Evolutionary conservation across 2,797 vertebrate species (phyloP).

Genomic region (Hypotaenidia okinawae): DNA sequence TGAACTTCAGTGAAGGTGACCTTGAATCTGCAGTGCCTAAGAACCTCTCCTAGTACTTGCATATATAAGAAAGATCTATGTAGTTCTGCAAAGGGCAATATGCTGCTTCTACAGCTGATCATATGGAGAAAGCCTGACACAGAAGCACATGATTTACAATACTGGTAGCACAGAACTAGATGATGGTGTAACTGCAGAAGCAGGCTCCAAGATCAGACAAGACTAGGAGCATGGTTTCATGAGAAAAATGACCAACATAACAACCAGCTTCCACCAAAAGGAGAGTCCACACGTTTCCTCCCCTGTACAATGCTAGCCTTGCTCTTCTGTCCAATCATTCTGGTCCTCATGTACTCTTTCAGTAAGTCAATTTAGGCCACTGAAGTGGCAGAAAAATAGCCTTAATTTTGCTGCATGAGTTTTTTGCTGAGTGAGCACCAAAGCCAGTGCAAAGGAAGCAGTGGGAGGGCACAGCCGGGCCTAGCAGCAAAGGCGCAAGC

Average conservation of each 20-base stretch:
- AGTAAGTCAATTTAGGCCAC: not conserved
- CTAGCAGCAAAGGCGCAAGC: not conserved
- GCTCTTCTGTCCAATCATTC: not conserved
- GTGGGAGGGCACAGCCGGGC: not conserved
- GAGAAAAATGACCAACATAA: not conserved
- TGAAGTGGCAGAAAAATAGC: not conserved
- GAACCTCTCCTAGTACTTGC: not conserved
- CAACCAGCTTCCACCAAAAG: not conserved
- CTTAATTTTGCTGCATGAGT: not conserved
- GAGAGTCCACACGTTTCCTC: not conserved
- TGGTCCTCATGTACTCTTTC: not conserved
- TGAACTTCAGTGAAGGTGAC: not conserved
- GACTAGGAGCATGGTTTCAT: not conserved
- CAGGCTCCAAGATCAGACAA: not conserved
- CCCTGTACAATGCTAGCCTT: not conserved
- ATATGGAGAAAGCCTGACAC: not conserved
- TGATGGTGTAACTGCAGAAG: not conserved
- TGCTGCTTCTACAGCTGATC: not conserved
- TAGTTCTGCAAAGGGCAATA: not conserved
- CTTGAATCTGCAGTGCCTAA: not conserved
- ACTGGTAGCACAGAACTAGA: not conserved
- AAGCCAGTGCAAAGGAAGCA: not conserved
- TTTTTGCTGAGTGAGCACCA: not conserved
- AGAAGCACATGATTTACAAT: not conserved
- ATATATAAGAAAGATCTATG: not conserved